Evolutionary conservation across 2,888 invertebrate species (phyloP).

Genomic region (Agapostemon virescens): DNA sequence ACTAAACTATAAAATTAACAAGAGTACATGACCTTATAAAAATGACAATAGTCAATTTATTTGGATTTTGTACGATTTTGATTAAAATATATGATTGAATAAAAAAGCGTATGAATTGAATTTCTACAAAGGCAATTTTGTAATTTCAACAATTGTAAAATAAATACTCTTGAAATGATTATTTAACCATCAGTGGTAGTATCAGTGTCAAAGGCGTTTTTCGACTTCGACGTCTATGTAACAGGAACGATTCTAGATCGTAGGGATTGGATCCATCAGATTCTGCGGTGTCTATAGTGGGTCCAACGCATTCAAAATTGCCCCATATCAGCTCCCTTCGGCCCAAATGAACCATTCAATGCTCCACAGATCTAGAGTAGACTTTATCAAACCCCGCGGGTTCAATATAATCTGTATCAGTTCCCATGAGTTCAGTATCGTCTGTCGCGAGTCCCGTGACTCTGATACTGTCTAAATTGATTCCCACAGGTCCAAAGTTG

Average conservation of each 20-base stretch:
- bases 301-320: conserved; percentile 8
- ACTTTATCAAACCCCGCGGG: neutral
- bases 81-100: too few species aligned
- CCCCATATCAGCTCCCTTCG: conserved; percentile 12
- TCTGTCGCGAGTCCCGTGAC: conserved; percentile 16
- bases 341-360: conserved; percentile 14
- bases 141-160: too few species aligned
- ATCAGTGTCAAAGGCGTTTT: neutral
- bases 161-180: too few species aligned
- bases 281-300: neutral
- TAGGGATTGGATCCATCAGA: neutral
- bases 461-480: conserved; percentile 19
- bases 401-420: conserved; percentile 8
- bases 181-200: too few species aligned
- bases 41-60: too few species aligned
- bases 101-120: too few species aligned
- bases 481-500: conserved; percentile 17
- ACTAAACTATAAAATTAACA: too few species aligned
- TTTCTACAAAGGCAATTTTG: too few species aligned
- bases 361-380: conserved; percentile 8
- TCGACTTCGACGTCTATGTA: neutral
- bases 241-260: neutral
- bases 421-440: conserved; percentile 20
- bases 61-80: too few species aligned
- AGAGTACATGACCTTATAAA: too few species aligned